Percentiles rank a stretch among this genome's conserved stretches.
These are phyloP conservation scores for Tanaodytes sp. DNA, from an alignment of 2,888 invertebrate genomes.

Conservation along the genomic window DNA sequence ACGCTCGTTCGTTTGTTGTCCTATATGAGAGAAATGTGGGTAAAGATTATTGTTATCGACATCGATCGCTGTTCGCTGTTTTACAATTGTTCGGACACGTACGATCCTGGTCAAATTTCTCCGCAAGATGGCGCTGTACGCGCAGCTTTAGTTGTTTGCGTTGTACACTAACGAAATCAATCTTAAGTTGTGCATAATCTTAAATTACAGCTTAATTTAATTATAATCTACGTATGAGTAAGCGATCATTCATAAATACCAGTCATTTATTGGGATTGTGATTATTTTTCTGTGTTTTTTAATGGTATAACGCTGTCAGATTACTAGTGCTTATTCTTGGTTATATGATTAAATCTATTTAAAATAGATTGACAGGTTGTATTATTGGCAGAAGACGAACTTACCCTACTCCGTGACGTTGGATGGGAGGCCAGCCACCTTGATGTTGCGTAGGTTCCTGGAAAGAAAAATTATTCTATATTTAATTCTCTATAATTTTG, in stretches of 20 bases:
- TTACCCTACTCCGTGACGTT: constrained; percentile 71
- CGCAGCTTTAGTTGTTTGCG: constrained; percentile 9
- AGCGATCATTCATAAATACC: too few relatives aligned
- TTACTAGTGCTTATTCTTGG: too few relatives aligned
- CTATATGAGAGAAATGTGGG: constrained; percentile 28
- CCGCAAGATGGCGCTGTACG: constrained; percentile 3
- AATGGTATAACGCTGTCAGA: too few relatives aligned
- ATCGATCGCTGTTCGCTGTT: not conserved
- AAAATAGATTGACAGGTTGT: too few relatives aligned
- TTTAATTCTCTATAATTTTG: not conserved
- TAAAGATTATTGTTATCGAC: constrained; percentile 19
- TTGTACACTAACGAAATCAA: too few relatives aligned
- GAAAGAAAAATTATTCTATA: constrained; percentile 17
- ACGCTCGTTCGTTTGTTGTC: constrained; percentile 32
- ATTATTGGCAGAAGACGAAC: too few relatives aligned
- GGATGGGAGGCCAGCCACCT: constrained; percentile 64
- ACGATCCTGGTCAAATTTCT: constrained; percentile 25
- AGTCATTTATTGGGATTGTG: too few relatives aligned
- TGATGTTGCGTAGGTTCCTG: constrained; percentile 68
- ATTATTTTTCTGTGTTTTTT: too few relatives aligned
- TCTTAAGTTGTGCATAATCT: too few relatives aligned
- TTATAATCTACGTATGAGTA: too few relatives aligned
- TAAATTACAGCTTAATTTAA: too few relatives aligned
- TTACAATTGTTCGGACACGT: constrained; percentile 9
- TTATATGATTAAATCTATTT: too few relatives aligned